phyloP scores from a whole-genome alignment of 2,888 invertebrate species.

The Aspidiotus destructor region DNA sequence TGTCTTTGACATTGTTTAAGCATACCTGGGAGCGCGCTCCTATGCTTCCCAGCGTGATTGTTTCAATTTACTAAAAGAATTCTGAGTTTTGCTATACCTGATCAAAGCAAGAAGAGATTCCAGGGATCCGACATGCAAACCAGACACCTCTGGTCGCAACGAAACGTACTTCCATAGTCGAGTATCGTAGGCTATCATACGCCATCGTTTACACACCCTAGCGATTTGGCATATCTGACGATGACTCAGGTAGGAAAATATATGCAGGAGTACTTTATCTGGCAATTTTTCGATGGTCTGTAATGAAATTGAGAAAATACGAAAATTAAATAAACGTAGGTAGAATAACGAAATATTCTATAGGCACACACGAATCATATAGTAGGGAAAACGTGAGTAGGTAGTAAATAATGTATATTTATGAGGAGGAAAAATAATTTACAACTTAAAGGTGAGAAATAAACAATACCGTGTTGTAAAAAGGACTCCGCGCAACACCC shows the following conservation, averaged over 20 bases:
- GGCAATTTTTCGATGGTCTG: slow-evolving; percentile 94
- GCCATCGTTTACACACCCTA: slow-evolving; percentile 91
- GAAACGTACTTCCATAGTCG: slow-evolving; percentile 93
- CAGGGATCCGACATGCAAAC: slow-evolving; percentile 78
- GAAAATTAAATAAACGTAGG: background rate
- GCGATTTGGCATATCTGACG: slow-evolving; percentile 90
- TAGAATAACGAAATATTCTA: no score
- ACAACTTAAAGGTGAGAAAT: background rate
- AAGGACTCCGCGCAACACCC: slow-evolving; percentile 66
- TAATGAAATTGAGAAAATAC: slow-evolving; percentile 3
- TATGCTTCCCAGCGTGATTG: no score
- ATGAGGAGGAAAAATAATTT: background rate
- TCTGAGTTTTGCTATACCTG: slow-evolving; percentile 43
- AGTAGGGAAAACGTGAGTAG: background rate
- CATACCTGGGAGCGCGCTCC: no score
- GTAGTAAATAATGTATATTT: background rate
- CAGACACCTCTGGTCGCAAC: slow-evolving; percentile 90
- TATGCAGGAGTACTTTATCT: slow-evolving; percentile 87
- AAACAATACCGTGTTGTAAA: slow-evolving; percentile 67
- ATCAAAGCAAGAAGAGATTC: slow-evolving; percentile 81
- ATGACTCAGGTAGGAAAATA: slow-evolving; percentile 89
- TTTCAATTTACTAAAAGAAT: no score
- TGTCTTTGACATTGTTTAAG: no score
- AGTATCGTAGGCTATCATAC: slow-evolving; percentile 89
- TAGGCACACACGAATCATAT: no score